Evolutionary conservation across 2,113 vertebrate species (phyloP), one percentile per base, ranked within the genome.

Genomic region (Anhinga anhinga): DNA sequence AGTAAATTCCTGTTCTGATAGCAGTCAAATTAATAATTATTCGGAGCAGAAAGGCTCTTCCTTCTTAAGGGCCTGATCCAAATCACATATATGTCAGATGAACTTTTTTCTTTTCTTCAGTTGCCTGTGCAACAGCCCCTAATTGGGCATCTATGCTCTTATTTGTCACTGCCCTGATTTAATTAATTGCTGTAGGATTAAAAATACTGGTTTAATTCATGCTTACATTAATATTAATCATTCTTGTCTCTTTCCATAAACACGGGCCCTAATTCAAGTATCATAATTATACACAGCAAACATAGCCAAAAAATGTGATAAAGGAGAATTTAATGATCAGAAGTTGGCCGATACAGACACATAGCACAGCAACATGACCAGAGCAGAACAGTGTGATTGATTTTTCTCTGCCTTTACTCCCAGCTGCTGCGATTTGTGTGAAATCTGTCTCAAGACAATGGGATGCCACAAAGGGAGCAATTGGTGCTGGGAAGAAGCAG

Each of bases 171-270:
- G 47, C 13, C 30, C 18, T 66, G 80, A 65, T 73, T 87, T 87
- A 90, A 87, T 84, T 87, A 89, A 91, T 90, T 80, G 77, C 14
- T 2, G 1, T 27, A 70, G 73, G 78, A 93, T 87, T 93, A 85
- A 95, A 96, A 87, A 95, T 93, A 82, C 62, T 95, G 27, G 9
- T 93, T 95, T 87, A 82, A 95, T 93, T 93, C 81, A 66, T 50
- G 56, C 29, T 91, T 18, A 66, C 34, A 72, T 85, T 82, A 85
- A 65, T 79, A 91, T 91, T 82, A 82, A 45, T 93, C 47, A 50
- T 65, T 85, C 53, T 45, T 76, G 89, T 38, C 74, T 89, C 86
- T 91, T 89, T 84, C 88, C 18, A 79, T 72, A 96, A 95, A 88
- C 88, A 94, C 10, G 49, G 61, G 36, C 81, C 36, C 86, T 70